Evolutionary conservation across 2,113 vertebrate genomes (phyloP).

Genomic region (Oreotrochilus melanogaster): DNA sequence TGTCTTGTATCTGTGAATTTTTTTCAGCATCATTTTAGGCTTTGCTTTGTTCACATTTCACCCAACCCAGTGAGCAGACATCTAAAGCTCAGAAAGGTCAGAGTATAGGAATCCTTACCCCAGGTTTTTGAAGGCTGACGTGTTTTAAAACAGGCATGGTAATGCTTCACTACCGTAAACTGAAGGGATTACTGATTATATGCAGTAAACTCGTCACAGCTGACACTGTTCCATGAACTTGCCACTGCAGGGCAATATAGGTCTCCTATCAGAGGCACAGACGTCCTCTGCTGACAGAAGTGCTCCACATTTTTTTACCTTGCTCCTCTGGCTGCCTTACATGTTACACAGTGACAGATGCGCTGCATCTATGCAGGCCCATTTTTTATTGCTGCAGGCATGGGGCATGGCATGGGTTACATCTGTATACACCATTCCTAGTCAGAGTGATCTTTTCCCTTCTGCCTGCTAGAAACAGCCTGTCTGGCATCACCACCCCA

Average conservation of each 20-base stretch:
- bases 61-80: neutral
- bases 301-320: neutral
- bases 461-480: neutral
- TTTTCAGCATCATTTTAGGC: neutral
- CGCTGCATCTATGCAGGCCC: neutral
- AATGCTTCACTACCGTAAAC: slow-evolving; percentile 26
- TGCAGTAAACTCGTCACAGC: neutral
- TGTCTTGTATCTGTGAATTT: neutral
- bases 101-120: neutral
- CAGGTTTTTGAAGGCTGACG: neutral
- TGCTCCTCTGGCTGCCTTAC: neutral
- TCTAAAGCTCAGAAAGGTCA: neutral
- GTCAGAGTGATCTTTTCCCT: neutral
- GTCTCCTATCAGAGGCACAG: neutral
- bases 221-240: neutral
- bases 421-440: neutral
- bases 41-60: neutral
- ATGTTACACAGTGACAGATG: accelerated
- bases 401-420: neutral
- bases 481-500: neutral
- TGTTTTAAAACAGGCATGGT: neutral
- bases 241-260: neutral
- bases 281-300: neutral
- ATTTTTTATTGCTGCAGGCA: neutral
- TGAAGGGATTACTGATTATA: slow-evolving; percentile 31